Evolutionary conservation across 35 echinoderm and acorn worm species (phyloP).

Genomic region (Heliocidaris erythrogramma): DNA sequence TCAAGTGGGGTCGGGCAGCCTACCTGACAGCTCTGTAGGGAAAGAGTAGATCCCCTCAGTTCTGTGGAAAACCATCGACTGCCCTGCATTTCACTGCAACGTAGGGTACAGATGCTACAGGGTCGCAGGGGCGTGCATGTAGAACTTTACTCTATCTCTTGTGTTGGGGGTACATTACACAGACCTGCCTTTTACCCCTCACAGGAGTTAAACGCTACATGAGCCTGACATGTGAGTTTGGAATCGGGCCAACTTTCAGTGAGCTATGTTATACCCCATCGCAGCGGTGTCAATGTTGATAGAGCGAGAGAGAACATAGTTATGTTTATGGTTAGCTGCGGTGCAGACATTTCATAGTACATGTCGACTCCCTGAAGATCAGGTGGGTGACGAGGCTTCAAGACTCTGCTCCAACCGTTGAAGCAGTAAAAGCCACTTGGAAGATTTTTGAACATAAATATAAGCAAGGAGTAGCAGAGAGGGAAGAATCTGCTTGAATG

Average conservation of each 20-base stretch:
- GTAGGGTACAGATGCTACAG: not conserved
- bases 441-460: not conserved
- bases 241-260: slow-evolving; percentile 31
- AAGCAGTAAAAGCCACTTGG: not conserved
- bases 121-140: not conserved
- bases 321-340: not conserved
- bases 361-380: not conserved
- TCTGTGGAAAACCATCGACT: not conserved
- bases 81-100: not conserved
- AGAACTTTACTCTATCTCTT: not conserved
- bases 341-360: not conserved
- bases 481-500: slow-evolving; percentile 20
- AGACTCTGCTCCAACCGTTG: not conserved
- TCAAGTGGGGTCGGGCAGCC: not conserved
- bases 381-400: not conserved
- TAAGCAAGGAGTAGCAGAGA: not conserved
- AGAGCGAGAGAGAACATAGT: not conserved
- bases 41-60: not conserved
- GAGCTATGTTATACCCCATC: not conserved
- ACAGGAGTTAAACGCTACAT: not conserved
- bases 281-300: not conserved
- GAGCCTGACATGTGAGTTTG: not conserved
- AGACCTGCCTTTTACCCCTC: not conserved
- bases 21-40: not conserved
- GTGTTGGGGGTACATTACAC: not conserved